phyloP scores from a whole-genome alignment of 1,140 invertebrate genomes.

The Nymphalis io region DNA sequence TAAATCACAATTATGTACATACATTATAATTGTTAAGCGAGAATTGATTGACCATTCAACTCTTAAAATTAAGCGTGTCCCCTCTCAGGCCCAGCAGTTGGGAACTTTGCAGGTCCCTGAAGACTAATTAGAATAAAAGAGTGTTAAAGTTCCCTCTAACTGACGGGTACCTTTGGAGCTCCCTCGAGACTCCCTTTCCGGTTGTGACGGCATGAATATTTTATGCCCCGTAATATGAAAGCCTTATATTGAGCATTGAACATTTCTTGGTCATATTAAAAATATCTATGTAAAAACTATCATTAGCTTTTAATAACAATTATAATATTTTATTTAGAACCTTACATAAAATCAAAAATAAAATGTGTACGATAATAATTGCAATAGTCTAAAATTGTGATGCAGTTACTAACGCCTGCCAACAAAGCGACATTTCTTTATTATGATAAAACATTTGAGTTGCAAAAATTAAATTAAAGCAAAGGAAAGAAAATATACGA shows the following conservation, averaged over 20 bases:
- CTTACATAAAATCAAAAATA: too few relatives aligned
- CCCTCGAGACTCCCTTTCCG: slow-evolving; percentile 33
- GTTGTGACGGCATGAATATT: slow-evolving; percentile 46
- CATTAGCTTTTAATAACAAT: too few relatives aligned
- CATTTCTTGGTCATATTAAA: slow-evolving; percentile 1
- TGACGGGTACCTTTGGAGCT: slow-evolving; percentile 49
- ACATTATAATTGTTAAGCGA: slow-evolving; percentile 25
- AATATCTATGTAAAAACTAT: not conserved
- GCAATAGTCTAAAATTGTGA: too few relatives aligned
- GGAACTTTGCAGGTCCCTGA: slow-evolving; percentile 48
- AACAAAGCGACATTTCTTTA: too few relatives aligned
- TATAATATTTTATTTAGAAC: too few relatives aligned
- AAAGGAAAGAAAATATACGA: too few relatives aligned
- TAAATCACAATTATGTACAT: slow-evolving; percentile 22
- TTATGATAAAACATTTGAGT: too few relatives aligned
- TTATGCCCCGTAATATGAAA: slow-evolving; percentile 28
- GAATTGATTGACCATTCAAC: slow-evolving; percentile 26
- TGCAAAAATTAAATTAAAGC: too few relatives aligned
- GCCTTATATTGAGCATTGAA: not conserved
- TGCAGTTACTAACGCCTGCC: too few relatives aligned
- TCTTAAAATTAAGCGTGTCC: slow-evolving; percentile 33
- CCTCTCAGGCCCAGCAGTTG: slow-evolving; percentile 36
- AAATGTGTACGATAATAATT: too few relatives aligned
- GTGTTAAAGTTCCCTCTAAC: slow-evolving; percentile 60
- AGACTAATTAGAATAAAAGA: slow-evolving; percentile 73